Evolutionary conservation across 2,797 vertebrate species (phyloP).

Genomic region (Carapus acus): DNA sequence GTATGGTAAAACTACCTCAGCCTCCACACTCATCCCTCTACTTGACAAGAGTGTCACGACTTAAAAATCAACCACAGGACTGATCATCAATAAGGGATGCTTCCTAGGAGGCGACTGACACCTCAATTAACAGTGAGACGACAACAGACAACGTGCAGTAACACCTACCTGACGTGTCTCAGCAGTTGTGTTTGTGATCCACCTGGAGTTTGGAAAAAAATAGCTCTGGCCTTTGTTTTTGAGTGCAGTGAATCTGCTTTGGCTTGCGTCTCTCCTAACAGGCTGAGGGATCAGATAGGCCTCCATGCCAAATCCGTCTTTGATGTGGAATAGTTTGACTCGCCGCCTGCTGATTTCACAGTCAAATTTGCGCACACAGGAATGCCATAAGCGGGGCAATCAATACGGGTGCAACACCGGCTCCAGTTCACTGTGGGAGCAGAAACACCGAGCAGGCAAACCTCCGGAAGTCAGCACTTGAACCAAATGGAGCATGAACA

Average conservation of each 20-base stretch:
- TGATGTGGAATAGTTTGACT: conserved; percentile 35
- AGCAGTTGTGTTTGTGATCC: background rate
- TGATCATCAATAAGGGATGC: background rate
- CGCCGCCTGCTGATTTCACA: conserved; percentile 55
- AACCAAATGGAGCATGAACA: conserved; percentile 40
- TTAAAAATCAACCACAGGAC: background rate
- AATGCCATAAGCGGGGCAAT: conserved; percentile 43
- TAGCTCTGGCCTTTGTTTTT: background rate
- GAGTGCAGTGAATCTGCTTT: background rate
- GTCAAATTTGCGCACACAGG: conserved; percentile 46
- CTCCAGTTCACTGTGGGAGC: conserved; percentile 14
- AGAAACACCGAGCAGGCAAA: conserved; percentile 38
- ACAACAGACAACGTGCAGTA: background rate
- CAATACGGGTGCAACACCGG: conserved; percentile 47
- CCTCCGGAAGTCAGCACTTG: conserved; percentile 44
- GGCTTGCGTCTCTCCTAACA: conserved; percentile 4
- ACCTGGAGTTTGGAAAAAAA: background rate
- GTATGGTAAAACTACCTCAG: too few species aligned
- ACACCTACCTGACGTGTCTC: background rate
- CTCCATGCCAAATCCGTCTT: background rate
- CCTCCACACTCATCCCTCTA: too few species aligned
- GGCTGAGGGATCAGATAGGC: background rate
- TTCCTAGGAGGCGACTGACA: background rate
- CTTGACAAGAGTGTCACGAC: too few species aligned
- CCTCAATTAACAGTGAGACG: background rate